phyloP scores from a whole-genome alignment of 2,113 vertebrate species.

The Neodon shergylaensis region DNA sequence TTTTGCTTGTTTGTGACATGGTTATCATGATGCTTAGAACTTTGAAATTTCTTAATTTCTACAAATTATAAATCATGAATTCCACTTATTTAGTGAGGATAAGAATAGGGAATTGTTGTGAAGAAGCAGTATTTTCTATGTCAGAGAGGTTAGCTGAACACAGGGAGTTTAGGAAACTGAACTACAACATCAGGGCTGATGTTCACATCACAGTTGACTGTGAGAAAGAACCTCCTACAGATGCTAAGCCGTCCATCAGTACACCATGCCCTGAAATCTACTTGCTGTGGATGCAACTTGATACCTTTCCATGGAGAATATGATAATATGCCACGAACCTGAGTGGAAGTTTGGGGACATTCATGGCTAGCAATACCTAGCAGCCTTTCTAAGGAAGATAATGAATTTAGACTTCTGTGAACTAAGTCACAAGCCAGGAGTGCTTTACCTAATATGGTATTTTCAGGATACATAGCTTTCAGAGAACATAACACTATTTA shows the following conservation, averaged over 20 bases:
- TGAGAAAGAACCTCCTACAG: background rate
- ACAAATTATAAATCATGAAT: background rate
- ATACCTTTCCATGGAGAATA: background rate
- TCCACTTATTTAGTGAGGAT: background rate
- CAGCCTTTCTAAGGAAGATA: background rate
- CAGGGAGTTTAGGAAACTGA: background rate
- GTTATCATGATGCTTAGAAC: background rate
- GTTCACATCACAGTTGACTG: background rate
- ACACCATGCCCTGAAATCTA: background rate
- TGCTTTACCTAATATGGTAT: background rate
- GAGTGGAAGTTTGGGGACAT: fast-evolving
- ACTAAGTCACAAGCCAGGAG: background rate
- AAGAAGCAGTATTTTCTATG: background rate
- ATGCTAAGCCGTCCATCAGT: background rate
- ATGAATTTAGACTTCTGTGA: background rate
- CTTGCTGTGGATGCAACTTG: background rate
- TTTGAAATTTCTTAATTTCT: background rate
- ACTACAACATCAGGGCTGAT: background rate
- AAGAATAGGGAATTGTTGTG: background rate
- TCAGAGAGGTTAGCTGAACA: background rate
- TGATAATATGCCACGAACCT: background rate
- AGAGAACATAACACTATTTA: background rate
- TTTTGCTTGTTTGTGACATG: background rate
- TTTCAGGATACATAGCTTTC: background rate
- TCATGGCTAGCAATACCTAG: background rate